These are phyloP conservation scores for Drosophila hydei DNA, from an alignment of 1,140 invertebrate genomes.

Conservation along the genomic window DNA sequence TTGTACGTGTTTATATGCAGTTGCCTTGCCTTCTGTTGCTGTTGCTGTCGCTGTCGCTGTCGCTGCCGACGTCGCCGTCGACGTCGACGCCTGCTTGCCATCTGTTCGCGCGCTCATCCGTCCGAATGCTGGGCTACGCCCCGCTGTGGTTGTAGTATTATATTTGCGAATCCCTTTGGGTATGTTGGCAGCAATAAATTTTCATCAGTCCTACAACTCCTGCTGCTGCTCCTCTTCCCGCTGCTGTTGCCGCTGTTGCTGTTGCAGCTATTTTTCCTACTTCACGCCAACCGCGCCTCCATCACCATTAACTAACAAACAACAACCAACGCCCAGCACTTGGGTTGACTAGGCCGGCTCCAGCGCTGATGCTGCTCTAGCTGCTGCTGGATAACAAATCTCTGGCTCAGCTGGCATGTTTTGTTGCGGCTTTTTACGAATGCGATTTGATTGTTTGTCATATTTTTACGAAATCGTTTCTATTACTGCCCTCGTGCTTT, in stretches of 20 bases:
- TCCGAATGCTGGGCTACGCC: constrained; percentile 40
- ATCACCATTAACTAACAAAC: constrained; percentile 56
- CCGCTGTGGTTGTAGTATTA: constrained; percentile 67
- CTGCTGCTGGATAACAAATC: constrained; percentile 62
- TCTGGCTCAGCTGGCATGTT: constrained; percentile 74
- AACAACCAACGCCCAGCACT: constrained; percentile 18
- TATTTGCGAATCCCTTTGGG: constrained; percentile 81
- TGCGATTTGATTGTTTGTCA: constrained; percentile 79
- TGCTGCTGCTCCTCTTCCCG: too few relatives aligned
- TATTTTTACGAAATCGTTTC: constrained; percentile 74
- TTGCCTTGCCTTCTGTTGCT: constrained; percentile 17
- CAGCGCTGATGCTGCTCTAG: not conserved
- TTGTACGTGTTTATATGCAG: constrained; percentile 69
- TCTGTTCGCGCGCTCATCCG: constrained; percentile 48
- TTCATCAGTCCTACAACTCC: constrained; percentile 62
- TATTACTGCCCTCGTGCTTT: constrained; percentile 44
- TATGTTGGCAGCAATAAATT: constrained; percentile 79
- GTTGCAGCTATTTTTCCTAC: constrained; percentile 62
- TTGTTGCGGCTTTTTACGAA: constrained; percentile 70
- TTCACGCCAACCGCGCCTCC: constrained; percentile 54
- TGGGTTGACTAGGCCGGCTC: constrained; percentile 24
- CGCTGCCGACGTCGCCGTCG: not conserved
- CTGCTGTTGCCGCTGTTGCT: too few relatives aligned
- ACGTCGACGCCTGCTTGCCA: constrained; percentile 39
- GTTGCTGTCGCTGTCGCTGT: not conserved